Conservation (phyloP, 2,113 vertebrate species). For the Neoarius graeffei region DNA sequence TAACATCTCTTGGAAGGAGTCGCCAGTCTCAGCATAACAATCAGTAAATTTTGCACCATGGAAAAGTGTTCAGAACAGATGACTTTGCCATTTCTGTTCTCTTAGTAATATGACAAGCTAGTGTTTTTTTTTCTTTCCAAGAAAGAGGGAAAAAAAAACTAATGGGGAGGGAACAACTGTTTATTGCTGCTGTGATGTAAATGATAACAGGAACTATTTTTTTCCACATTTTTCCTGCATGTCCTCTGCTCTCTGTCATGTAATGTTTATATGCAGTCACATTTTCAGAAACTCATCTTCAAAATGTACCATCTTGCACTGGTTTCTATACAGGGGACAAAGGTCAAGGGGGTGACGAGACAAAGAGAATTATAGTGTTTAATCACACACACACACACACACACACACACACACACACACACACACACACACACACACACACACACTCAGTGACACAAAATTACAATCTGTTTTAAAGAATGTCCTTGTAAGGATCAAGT, state of each 20-base stretch:
- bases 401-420: neutral
- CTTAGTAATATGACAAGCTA: neutral
- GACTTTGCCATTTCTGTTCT: neutral
- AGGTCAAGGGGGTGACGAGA: neutral
- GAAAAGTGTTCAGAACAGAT: neutral
- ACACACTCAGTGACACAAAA: neutral
- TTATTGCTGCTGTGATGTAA: neutral
- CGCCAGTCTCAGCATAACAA: neutral
- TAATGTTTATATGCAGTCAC: constrained; percentile 16
- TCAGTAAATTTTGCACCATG: neutral
- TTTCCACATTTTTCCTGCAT: neutral
- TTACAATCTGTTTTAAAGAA: constrained; percentile 6
- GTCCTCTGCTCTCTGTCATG: neutral
- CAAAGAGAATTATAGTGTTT: neutral
- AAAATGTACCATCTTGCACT: constrained; percentile 8
- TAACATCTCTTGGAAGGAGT: neutral
- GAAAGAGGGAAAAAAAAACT: neutral
- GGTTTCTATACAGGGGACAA: neutral
- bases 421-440: neutral
- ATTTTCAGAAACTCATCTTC: constrained; percentile 28
- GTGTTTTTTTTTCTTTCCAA: neutral
- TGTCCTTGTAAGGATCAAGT: constrained; percentile 41
- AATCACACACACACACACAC: neutral
- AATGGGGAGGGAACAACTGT: neutral
- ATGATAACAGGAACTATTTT: neutral